Base-by-base conservation (phyloP, 2,888 invertebrate species). In the Drosophila fungiperda region DNA sequence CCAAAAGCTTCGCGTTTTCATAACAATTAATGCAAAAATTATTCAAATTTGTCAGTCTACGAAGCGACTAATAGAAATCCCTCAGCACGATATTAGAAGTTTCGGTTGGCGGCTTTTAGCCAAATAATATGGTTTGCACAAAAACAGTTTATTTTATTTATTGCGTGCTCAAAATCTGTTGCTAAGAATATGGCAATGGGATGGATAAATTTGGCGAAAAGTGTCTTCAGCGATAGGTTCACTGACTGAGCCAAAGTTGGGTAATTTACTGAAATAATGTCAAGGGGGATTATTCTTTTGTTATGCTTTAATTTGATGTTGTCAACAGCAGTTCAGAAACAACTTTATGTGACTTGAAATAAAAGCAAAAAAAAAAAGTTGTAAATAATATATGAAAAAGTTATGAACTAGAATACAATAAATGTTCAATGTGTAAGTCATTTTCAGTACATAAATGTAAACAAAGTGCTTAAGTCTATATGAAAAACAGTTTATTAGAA, bases 1-100 rank as follows among this genome's bases (percentile, higher is more conserved):
- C 23, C 33, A 3, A 8, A 11, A 33, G 12, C 23, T 53, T 54
- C 45, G 50, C 83, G 73, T 78, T 86, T 82, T 77, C 80, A 72
- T 68, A 82, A 70, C 76, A 78, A 88, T 87, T 87, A 90, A 90
- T 88, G 87, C 87, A 79, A 73, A 87, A 90, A 86, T 90, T 87
- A 89, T 80, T 73, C 85, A 84, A 87, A 85, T 89, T 73, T 62
- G 55, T 49, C 62, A 54, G 72, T 57, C 54, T 69, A 26, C 23
- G 20, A 59, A 60, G 58, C 76, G 85, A 82, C 84, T 71, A 67
- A 67, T 61, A 45, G 29, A 52, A 80, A 85, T 68, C 57, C 40
- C 68, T 49, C 3, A 29, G 65, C 80, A 63, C 67, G 42, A 40
- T 42, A 35, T 40, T 45, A 36, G 54, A 60, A 54, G 63, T 63